Evolutionary conservation across 1,140 invertebrate species (phyloP), one percentile per base, ranked within the genome.

Genomic region (Apis florea): DNA sequence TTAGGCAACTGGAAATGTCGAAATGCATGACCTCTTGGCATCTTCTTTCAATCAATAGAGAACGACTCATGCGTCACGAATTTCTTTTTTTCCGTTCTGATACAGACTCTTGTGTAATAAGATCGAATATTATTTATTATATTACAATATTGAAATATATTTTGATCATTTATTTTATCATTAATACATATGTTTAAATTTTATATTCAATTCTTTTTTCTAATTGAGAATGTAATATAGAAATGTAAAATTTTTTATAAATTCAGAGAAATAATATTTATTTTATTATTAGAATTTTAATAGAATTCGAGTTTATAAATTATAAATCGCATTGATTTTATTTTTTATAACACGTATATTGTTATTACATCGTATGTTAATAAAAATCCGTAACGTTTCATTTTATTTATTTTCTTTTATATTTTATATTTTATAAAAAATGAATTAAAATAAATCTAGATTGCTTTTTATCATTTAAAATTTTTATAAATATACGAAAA

Each of bases 1-100:
- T 84, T 83, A 61, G 83, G 87, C 61, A 68, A 64, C 54, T 47
- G 24, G 6, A 15, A 24, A 19, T 15, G 2, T 13, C 19, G n/a
- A 31, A n/a, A 49, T 49, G 24, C 17, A 4, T 51, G 61, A 47
- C n/a, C 26, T 10, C n/a, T 3, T 10, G 17, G 3, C 64, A 40
- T 40, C 40, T 10, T 24, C 11, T 17, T 53, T 19, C 31, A 40
- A 47, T 21, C 70, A 73, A 24, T 73, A 13, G 31, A 13, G 9
- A 24, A 12, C 19, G 40, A n/a, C 17, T 19, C 15, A 4, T 19
- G 10, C 13, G 4, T 51, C 24, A 10, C 12, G 24, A 17, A 4
- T 19, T 2, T 10, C 1, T 40, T 19, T 26, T 26, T 13, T 53
- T 53, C 3, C 19, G 9, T 51, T 69, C 13, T 12, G 13, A 26